Conservation (phyloP, 2,888 invertebrate species). For the Microctonus hyperodae region DNA sequence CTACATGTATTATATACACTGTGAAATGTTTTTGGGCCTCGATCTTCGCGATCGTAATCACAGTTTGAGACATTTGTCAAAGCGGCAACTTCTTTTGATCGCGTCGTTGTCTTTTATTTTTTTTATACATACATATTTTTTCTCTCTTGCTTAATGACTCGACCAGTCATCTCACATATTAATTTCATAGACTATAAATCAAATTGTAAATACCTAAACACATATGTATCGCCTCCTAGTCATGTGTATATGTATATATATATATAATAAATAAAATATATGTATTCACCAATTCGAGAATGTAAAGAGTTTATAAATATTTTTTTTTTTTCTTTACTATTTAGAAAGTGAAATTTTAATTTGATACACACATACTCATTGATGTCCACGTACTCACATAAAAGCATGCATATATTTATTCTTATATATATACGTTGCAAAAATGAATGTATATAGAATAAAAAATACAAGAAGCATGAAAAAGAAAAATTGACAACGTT, state of each 20-base stretch:
- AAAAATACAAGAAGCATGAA: not conserved
- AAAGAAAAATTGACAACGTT: not conserved
- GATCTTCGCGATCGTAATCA: constrained; percentile 4
- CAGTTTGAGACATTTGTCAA: constrained; percentile 23
- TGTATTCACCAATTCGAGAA: not conserved
- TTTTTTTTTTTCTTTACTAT: not conserved
- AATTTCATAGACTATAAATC: not conserved
- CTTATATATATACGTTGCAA: not conserved
- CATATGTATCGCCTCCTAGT: not conserved
- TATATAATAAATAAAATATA: too few species aligned
- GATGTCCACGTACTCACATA: too few species aligned
- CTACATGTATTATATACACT: too few species aligned
- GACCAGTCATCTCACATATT: constrained; percentile 1
- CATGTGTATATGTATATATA: not conserved
- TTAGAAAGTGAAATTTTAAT: constrained; percentile 2
- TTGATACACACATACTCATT: not conserved
- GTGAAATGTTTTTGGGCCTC: not conserved
- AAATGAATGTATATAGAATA: constrained; percentile 4
- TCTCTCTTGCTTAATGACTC: not conserved
- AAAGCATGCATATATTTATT: too few species aligned
- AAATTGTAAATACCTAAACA: not conserved
- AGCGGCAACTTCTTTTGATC: constrained; percentile 12
- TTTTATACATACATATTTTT: not conserved
- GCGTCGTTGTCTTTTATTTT: not conserved
- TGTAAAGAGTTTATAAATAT: not conserved